Evolutionary conservation across 2,797 vertebrate genomes (phyloP).

Genomic region (Enteromius paludinosus): DNA sequence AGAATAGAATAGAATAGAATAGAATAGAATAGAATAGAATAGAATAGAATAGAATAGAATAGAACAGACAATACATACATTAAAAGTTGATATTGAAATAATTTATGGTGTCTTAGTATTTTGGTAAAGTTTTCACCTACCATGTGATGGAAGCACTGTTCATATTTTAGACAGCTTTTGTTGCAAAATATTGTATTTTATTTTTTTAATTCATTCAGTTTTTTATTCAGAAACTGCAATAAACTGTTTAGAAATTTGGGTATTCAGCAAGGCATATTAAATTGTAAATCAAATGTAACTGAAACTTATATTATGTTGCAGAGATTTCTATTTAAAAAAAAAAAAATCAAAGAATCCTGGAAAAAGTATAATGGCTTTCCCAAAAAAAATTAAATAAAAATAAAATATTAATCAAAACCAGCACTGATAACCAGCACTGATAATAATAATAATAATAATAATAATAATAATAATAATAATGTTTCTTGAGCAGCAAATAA

Average conservation of each 20-base stretch:
- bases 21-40: neutral
- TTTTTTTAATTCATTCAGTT: fast-evolving
- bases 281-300: neutral
- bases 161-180: neutral
- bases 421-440: no score
- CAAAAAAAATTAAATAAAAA: neutral
- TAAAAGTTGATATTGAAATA: neutral
- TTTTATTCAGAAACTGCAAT: neutral
- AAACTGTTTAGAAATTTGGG: neutral
- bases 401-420: neutral
- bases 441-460: no score
- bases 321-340: neutral
- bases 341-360: neutral
- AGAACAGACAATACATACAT: neutral
- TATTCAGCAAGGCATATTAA: neutral
- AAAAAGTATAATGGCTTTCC: neutral
- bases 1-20: neutral
- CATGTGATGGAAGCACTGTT: neutral
- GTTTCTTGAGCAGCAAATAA: neutral
- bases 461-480: no score
- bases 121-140: no score
- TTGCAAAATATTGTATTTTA: neutral
- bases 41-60: neutral
- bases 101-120: neutral
- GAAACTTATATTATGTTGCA: neutral